Base-by-base conservation (phyloP, 1,140 invertebrate species). In the Uloborus diversus region DNA sequence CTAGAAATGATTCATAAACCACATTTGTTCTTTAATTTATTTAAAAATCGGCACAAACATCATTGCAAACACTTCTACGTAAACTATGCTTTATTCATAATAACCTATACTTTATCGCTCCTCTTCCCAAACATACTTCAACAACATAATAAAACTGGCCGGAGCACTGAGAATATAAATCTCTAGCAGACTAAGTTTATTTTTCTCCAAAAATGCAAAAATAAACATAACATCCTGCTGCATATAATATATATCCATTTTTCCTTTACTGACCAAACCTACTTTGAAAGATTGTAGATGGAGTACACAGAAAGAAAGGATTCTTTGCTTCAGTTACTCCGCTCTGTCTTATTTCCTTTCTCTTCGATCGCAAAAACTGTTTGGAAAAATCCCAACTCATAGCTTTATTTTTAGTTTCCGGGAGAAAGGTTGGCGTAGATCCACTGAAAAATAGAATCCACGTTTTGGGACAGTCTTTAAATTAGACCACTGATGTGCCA, bases 361-460 rank as follows among this genome's bases (percentile, higher is more conserved):
- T 59, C 57, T 59, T 30, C 33, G 14, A 27, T 30, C 27, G 3
- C 27, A 32, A 59, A 59, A 59, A 59, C 33, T 59, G 27, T 59
- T 59, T 59, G 57, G 57, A 59, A 32, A 59, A 59, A 59, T 30
- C 57, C 57, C 57, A 59, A 59, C 57, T 59, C 57, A 32, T 32
- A 32, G 57, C 27, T 27, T 30, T 59, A 59, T 59, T 59, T 30
- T 59, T 59, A 59, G 57, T 32, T 59, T 28, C 57, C 57, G 57
- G 57, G 33, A 59, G 57, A 32, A 9, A n/a, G 2, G 57, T 30
- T 59, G 57, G 57, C 57, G 27, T 17, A 7, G 20, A 30, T 28
- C 57, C 57, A 59, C 33, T 59, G 57, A 59, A 59, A 59, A 32
- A 59, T 59, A 59, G 30, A 32, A 59, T 32, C 14, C 57, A n/a